phyloP scores from a whole-genome alignment of 1,140 invertebrate genomes.

The Leptestheria dahalacensis region DNA sequence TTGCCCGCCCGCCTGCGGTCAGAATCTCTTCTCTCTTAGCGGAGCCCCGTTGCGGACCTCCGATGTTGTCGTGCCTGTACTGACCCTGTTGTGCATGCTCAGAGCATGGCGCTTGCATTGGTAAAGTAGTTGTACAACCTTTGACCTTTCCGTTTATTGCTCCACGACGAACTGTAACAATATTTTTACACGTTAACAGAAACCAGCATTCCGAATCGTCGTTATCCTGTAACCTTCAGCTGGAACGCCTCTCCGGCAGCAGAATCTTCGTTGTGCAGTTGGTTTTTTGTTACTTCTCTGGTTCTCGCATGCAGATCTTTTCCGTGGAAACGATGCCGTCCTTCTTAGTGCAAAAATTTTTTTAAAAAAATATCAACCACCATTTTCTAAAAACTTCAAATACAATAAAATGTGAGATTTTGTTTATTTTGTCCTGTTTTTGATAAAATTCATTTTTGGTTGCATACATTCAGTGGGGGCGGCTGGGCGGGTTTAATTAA shows the following conservation, averaged over 20 bases:
- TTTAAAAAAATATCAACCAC: too few species aligned
- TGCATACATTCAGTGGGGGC: too few species aligned
- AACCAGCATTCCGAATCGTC: neutral
- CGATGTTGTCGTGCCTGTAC: neutral
- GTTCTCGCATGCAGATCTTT: neutral
- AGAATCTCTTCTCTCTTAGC: slow-evolving; percentile 25
- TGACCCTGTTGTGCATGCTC: neutral
- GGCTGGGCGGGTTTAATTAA: too few species aligned
- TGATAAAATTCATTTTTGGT: too few species aligned
- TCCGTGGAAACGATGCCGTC: neutral
- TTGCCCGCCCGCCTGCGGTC: slow-evolving; percentile 79
- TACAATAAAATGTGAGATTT: too few species aligned
- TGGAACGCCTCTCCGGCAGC: neutral
- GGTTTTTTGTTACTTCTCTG: neutral
- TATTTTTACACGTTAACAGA: too few species aligned
- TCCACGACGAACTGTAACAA: too few species aligned
- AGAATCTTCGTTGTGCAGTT: neutral
- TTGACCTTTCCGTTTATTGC: too few species aligned
- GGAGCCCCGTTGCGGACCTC: neutral
- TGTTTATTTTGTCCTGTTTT: too few species aligned
- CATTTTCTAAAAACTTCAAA: too few species aligned
- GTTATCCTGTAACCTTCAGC: neutral
- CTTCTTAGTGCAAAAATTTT: too few species aligned
- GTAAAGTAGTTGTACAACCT: neutral
- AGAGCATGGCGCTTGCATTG: neutral